A percentile compares a stretch with the other conserved stretches of the same genome.
Evolutionary conservation across 2,888 invertebrate genomes (phyloP).

Genomic region (Thymelicus acteon): DNA sequence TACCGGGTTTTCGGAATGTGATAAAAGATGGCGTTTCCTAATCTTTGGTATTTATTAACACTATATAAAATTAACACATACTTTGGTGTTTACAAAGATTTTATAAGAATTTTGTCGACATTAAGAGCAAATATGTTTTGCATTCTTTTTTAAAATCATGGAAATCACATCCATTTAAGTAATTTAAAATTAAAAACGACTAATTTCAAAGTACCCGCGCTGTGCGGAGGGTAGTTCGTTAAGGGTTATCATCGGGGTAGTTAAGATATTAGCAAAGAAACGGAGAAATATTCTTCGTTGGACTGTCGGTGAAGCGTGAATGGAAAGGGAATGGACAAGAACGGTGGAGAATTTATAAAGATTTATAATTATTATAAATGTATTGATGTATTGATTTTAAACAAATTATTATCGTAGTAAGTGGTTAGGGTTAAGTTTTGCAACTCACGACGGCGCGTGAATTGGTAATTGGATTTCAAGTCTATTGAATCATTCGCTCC

Average conservation of each 20-base stretch:
- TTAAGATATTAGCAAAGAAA: neutral
- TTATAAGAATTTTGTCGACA: too few species aligned
- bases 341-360: constrained; percentile 3
- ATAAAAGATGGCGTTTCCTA: neutral
- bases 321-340: neutral
- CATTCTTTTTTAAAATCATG: too few species aligned
- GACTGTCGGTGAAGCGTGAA: neutral
- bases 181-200: neutral
- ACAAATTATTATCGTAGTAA: neutral
- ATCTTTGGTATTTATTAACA: too few species aligned
- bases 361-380: neutral
- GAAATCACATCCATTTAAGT: too few species aligned
- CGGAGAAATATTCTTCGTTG: neutral
- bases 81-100: too few species aligned
- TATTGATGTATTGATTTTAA: neutral
- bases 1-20: neutral
- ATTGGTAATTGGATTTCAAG: too few species aligned
- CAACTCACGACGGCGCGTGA: neutral
- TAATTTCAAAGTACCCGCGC: neutral
- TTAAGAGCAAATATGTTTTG: too few species aligned
- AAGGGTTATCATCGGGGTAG: neutral
- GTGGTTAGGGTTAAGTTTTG: neutral
- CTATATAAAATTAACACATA: too few species aligned
- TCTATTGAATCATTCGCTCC: too few species aligned
- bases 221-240: neutral